Percentiles rank a stretch among this genome's conserved stretches.
phyloP scores from a whole-genome alignment of 2,113 vertebrate genomes.

The Antechinus flavipes region DNA sequence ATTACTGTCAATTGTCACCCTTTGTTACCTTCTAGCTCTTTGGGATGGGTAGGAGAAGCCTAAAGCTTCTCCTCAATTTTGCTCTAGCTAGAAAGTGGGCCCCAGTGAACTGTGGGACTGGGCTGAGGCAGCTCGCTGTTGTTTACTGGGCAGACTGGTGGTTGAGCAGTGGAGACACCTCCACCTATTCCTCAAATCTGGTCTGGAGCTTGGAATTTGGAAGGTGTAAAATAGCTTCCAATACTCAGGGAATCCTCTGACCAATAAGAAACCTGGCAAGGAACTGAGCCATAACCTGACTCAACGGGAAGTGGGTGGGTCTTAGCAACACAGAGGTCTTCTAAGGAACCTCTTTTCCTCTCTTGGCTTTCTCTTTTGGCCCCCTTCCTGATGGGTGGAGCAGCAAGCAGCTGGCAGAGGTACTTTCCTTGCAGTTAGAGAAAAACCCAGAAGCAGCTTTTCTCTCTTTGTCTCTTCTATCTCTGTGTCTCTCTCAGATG shows the following conservation, averaged over 20 bases:
- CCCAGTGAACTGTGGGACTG: not conserved
- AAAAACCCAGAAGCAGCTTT: not conserved
- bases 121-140: not conserved
- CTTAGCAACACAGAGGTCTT: not conserved
- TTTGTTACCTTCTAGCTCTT: not conserved
- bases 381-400: not conserved
- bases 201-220: not conserved
- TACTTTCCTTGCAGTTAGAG: not conserved
- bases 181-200: not conserved
- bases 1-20: not conserved
- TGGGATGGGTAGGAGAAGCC: not conserved
- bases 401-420: not conserved
- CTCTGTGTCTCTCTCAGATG: too few species aligned
- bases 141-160: not conserved
- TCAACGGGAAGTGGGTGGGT: not conserved
- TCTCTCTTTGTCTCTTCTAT: not conserved
- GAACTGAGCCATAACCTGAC: not conserved
- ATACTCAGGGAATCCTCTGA: not conserved
- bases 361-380: not conserved
- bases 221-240: not conserved
- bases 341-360: constrained; percentile 1
- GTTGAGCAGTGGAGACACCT: not conserved
- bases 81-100: not conserved
- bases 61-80: not conserved
- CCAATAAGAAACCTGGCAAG: not conserved